Conservation (phyloP, 1,140 invertebrate species). For the Drosophila teissieri region DNA sequence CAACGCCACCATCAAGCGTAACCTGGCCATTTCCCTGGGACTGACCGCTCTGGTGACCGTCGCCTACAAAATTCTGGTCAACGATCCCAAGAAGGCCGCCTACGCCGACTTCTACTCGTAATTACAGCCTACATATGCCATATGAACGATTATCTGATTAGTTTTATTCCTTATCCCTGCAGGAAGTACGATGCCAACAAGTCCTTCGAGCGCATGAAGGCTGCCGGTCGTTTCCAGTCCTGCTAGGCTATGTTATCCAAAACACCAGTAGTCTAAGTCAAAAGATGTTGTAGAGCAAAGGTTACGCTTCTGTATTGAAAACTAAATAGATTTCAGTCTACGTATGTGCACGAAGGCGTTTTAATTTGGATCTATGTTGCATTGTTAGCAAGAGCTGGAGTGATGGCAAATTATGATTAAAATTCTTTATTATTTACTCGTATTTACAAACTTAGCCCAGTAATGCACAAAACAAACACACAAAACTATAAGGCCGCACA, state of each 20-base stretch:
- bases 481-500: slow-evolving; percentile 7
- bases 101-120: slow-evolving; percentile 87
- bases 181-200: slow-evolving; percentile 86
- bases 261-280: slow-evolving; percentile 63
- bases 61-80: slow-evolving; percentile 73
- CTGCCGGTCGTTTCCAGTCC: slow-evolving; percentile 85
- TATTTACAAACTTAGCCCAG: slow-evolving; percentile 74
- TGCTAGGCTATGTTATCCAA: slow-evolving; percentile 42
- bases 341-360: slow-evolving; percentile 37
- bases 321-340: slow-evolving; percentile 72
- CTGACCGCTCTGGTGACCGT: slow-evolving; percentile 70
- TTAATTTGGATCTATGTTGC: slow-evolving; percentile 12
- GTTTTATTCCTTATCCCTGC: slow-evolving; percentile 38
- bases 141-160: not conserved
- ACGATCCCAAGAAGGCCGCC: slow-evolving; percentile 85
- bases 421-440: slow-evolving; percentile 57
- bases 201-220: slow-evolving; percentile 86
- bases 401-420: slow-evolving; percentile 20
- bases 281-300: slow-evolving; percentile 56
- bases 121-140: not conserved
- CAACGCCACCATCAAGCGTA: slow-evolving; percentile 82
- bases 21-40: slow-evolving; percentile 77
- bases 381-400: not conserved
- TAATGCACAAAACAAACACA: slow-evolving; percentile 75
- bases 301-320: slow-evolving; percentile 68